Evolutionary conservation across 1,140 invertebrate genomes (phyloP).

Genomic region (Octopus bimaculoides): DNA sequence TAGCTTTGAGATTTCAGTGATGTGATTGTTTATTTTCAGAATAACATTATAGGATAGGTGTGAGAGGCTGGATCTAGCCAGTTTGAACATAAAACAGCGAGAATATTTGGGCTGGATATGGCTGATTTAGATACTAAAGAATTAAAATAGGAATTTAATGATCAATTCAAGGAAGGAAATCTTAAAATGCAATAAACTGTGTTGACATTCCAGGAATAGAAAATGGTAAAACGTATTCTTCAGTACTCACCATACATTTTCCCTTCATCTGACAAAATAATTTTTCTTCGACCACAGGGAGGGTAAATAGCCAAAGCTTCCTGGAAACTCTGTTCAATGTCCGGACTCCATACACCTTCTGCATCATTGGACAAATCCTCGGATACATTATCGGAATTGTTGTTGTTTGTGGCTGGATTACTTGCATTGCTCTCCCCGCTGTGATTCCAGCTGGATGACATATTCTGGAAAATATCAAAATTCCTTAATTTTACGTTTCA

Average conservation of each 20-base stretch:
- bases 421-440: conserved; percentile 8
- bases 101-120: too few species aligned
- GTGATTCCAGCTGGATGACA: conserved; percentile 9
- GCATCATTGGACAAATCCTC: conserved; percentile 70
- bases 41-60: too few species aligned
- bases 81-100: too few species aligned
- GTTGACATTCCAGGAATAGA: too few species aligned
- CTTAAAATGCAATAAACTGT: too few species aligned
- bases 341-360: conserved; percentile 99
- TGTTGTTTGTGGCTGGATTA: conserved; percentile 16
- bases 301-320: conserved; percentile 99
- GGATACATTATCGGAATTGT: conserved; percentile 19
- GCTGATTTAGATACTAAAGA: too few species aligned
- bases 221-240: too few species aligned
- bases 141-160: too few species aligned
- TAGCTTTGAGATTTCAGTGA: too few species aligned
- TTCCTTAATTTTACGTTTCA: not conserved
- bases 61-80: too few species aligned
- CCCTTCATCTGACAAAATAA: conserved; percentile 99
- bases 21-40: too few species aligned
- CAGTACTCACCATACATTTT: conserved; percentile 99
- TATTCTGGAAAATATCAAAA: conserved; percentile 6
- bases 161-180: too few species aligned
- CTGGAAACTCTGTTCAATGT: conserved; percentile 99
- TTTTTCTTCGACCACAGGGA: conserved; percentile 97